A percentile compares a stretch with the other conserved stretches of the same genome.
Evolutionary conservation across 1,140 invertebrate genomes (phyloP).

Genomic region (Euschistus heros): DNA sequence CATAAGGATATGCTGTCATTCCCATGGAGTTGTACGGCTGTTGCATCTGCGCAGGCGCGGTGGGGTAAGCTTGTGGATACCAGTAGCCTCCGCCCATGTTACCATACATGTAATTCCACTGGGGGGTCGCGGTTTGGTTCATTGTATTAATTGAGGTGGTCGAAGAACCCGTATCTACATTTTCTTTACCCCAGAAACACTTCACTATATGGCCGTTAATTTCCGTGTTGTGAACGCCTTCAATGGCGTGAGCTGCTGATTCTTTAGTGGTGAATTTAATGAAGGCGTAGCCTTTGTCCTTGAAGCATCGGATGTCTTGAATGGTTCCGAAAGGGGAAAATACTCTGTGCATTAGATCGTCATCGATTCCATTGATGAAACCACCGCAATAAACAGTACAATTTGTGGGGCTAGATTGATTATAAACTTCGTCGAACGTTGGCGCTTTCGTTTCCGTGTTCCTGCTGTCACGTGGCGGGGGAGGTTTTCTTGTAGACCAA

Average conservation of each 20-base stretch:
- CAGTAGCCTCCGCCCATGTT: conserved; percentile 64
- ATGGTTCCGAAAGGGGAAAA: conserved; percentile 91
- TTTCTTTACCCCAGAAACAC: conserved; percentile 99
- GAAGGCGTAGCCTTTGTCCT: conserved; percentile 98
- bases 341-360: conserved; percentile 91
- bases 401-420: conserved; percentile 95
- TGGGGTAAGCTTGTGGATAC: conserved; percentile 57
- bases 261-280: conserved; percentile 97
- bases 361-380: conserved; percentile 74
- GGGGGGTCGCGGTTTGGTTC: conserved; percentile 40
- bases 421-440: conserved; percentile 73
- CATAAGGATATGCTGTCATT: conserved; percentile 47
- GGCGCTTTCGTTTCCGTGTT: conserved; percentile 43
- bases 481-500: conserved; percentile 96
- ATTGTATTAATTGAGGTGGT: conserved; percentile 38
- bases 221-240: conserved; percentile 92
- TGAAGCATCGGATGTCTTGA: conserved; percentile 95
- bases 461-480: conserved; percentile 51
- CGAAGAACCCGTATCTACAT: conserved; percentile 56
- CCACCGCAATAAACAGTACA: conserved; percentile 98
- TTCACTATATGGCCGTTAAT: conserved; percentile 93
- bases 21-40: conserved; percentile 46
- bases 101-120: conserved; percentile 47
- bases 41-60: conserved; percentile 45
- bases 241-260: conserved; percentile 92